Percentiles rank a stretch among this genome's conserved stretches.
Evolutionary conservation across 2,888 invertebrate species (phyloP).

Genomic region (Drosophila prostipennis): DNA sequence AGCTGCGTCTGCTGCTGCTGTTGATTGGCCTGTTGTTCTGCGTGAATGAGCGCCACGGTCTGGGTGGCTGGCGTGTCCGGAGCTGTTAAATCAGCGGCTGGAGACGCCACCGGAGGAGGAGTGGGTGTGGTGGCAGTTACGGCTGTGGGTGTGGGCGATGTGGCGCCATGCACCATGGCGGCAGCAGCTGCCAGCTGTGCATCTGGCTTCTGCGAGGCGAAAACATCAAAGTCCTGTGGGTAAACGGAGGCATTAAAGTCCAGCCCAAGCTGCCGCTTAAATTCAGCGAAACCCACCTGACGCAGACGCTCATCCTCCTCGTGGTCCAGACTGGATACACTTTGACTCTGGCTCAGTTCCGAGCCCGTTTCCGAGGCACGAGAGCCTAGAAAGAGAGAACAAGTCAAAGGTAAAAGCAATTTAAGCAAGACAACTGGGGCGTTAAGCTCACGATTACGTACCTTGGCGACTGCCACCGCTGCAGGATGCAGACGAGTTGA

Average conservation of each 20-base stretch:
- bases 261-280: background rate
- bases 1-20: conserved; percentile 74
- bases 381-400: conserved; percentile 84
- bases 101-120: conserved; percentile 11
- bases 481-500: conserved; percentile 78
- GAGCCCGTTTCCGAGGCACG: conserved; percentile 87
- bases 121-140: conserved; percentile 45
- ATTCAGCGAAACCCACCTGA: conserved; percentile 70
- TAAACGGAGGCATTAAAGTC: conserved; percentile 17
- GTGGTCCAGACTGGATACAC: conserved; percentile 94
- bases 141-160: conserved; percentile 60
- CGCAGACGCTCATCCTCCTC: conserved; percentile 88
- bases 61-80: conserved; percentile 60
- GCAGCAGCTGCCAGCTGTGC: conserved; percentile 76
- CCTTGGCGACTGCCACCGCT: conserved; percentile 84
- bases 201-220: conserved; percentile 80
- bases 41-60: conserved; percentile 72
- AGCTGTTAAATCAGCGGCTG: conserved; percentile 50
- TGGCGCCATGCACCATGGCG: conserved; percentile 69
- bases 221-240: conserved; percentile 83
- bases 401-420: background rate
- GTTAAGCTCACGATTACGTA: conserved; percentile 49
- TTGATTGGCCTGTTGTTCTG: conserved; percentile 66
- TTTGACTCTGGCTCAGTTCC: conserved; percentile 90
- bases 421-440: conserved; percentile 2